Evolutionary conservation across 2,888 invertebrate species (phyloP), one percentile per base, ranked within the genome.

Genomic region (Beris chalybata): DNA sequence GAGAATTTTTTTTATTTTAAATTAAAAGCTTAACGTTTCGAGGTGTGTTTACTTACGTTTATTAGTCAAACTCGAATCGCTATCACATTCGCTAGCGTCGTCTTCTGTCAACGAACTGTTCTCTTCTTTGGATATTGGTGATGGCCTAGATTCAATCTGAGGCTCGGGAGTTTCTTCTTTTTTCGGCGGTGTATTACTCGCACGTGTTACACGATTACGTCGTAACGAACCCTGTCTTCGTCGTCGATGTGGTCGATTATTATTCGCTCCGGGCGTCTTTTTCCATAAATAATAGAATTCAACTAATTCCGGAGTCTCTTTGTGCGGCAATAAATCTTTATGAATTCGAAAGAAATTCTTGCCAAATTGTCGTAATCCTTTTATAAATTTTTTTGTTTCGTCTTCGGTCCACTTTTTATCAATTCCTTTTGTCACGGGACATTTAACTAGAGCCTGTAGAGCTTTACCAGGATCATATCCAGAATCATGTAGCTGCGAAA

Each of bases 261-360:
- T 95, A 80, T 95, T 94, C 70, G 98, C 98, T 75, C 95, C 95
- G 22, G 97, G 95, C 47, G 97, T 97, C 84, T 98, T 99, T 85
- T 99, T 99, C 99, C 99, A 99, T 77, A 97, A 85, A 83, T 99
- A 99, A 83, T 99, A 99, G 84, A 95, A 99, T 81, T 97, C 97
- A 64, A 99, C 97, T 76, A 99, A 83, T 80, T 99, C 97, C 65
- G 95, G 91, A 76, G 97, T 97, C 78, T 97, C 96, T 85, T 97
- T 95, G 80, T 97, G 95, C 65, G 97, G 95, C 73, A 99, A 84
- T 73, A 97, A 85, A 82, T 99, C 98, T 82, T 97, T 97, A 74
- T 92, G 87, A 76, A 99, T 99, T 77, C 95, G 90, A 83, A 96
- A 96, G 84, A 99, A 99, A 83, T 99, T 98, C 84, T 99, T 99